phyloP scores from a whole-genome alignment of 1,140 invertebrate genomes.

The Akabosia matsudoensis region DNA sequence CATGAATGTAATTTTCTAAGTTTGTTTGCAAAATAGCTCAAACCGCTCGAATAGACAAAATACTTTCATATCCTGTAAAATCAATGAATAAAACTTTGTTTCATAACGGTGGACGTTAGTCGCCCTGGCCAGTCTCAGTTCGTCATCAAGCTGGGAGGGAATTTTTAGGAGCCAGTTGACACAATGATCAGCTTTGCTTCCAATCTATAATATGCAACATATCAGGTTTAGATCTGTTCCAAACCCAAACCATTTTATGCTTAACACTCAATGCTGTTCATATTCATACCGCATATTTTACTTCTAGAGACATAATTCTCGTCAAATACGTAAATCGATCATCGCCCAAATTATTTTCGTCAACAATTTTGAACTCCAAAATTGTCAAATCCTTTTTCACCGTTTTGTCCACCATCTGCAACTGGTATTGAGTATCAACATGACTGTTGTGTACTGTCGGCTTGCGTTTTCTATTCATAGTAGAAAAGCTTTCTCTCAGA shows the following conservation, averaged over 20 bases:
- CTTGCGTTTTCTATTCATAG: neutral
- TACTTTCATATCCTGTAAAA: conserved; percentile 26
- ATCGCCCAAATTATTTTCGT: conserved; percentile 1
- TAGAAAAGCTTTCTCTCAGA: neutral
- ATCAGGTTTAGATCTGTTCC: neutral
- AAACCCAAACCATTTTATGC: neutral
- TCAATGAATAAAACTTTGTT: conserved; percentile 29
- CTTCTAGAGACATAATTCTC: neutral
- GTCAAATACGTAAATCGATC: neutral
- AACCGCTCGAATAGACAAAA: neutral
- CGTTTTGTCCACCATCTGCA: neutral
- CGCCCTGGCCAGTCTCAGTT: neutral
- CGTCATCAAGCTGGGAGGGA: conserved; percentile 7
- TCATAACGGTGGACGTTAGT: conserved; percentile 11
- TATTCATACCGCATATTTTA: neutral
- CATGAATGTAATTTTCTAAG: neutral
- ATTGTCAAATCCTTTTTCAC: neutral
- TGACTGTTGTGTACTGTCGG: too few relatives aligned
- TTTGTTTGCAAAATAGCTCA: neutral
- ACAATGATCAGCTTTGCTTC: conserved; percentile 12
- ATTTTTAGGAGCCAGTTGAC: conserved; percentile 31
- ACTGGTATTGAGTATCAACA: neutral
- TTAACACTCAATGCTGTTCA: neutral
- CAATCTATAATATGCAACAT: neutral
- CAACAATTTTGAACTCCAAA: neutral